phyloP scores from a whole-genome alignment of 1,140 invertebrate genomes.

The Conopomorpha cramerella region DNA sequence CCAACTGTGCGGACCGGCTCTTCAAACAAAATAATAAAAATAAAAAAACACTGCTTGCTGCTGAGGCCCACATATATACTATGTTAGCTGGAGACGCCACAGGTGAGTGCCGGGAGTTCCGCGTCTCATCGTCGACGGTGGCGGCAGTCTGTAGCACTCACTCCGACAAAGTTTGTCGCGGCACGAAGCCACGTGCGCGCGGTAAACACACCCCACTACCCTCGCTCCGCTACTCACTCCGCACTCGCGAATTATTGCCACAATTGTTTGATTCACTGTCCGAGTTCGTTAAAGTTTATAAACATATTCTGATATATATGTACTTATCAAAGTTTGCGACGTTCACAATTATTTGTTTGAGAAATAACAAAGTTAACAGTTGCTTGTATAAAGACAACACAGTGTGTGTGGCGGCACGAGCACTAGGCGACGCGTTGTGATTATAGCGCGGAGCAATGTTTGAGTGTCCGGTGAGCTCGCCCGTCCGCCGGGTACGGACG shows the following conservation, averaged over 20 bases:
- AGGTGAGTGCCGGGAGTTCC: slow-evolving; percentile 39
- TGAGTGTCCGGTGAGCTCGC: slow-evolving; percentile 21
- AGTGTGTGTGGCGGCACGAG: no score
- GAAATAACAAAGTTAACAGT: not conserved
- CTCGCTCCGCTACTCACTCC: slow-evolving; percentile 3
- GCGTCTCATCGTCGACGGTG: no score
- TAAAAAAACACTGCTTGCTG: slow-evolving; percentile 39
- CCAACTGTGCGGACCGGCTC: slow-evolving; percentile 43
- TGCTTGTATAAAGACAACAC: no score
- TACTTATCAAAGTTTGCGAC: no score
- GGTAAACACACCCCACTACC: slow-evolving; percentile 32
- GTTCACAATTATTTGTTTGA: not conserved
- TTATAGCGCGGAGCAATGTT: slow-evolving; percentile 21
- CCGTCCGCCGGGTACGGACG: slow-evolving; percentile 39
- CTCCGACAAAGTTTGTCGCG: no score
- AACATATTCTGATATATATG: no score
- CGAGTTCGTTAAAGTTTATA: no score
- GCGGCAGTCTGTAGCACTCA: no score
- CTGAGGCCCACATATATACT: slow-evolving; percentile 42
- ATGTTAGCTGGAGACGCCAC: slow-evolving; percentile 28
- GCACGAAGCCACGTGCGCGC: slow-evolving; percentile 40
- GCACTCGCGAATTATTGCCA: slow-evolving; percentile 6
- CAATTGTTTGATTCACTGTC: no score
- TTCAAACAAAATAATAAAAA: slow-evolving; percentile 55
- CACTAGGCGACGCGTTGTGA: slow-evolving; percentile 19